Evolutionary conservation across 2,888 invertebrate genomes (phyloP).

Genomic region (Beris chalybata): DNA sequence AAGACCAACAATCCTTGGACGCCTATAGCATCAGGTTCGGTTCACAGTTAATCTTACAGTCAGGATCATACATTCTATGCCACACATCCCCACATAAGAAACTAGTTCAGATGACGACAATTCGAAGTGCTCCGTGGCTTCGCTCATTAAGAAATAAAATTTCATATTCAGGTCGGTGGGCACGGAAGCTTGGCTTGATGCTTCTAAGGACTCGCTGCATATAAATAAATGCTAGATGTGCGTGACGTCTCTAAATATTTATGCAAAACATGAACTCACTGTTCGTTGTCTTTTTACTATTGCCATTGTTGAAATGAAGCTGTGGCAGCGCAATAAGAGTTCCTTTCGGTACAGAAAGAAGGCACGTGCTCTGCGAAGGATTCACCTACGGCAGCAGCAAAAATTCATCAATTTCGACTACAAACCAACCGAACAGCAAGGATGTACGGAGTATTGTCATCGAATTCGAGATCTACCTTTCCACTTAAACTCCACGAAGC

Average conservation of each 20-base stretch:
- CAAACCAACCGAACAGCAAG: background rate
- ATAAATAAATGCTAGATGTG: slow-evolving; percentile 13
- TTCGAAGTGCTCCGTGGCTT: slow-evolving; percentile 9
- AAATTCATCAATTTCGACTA: slow-evolving; percentile 25
- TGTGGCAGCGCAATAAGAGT: slow-evolving; percentile 4
- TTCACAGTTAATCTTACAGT: too few species aligned
- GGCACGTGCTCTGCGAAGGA: slow-evolving; percentile 9
- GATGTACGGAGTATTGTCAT: background rate
- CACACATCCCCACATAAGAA: too few species aligned
- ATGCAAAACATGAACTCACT: slow-evolving; percentile 29
- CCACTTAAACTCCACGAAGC: background rate
- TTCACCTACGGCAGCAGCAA: slow-evolving; percentile 7
- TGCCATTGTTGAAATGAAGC: background rate
- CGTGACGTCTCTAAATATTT: slow-evolving; percentile 25
- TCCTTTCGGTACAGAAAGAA: background rate
- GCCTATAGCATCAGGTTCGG: too few species aligned
- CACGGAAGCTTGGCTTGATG: background rate
- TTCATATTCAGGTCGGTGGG: slow-evolving; percentile 22
- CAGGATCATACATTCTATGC: too few species aligned
- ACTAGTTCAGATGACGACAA: slow-evolving; percentile 2
- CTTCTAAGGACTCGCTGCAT: slow-evolving; percentile 12
- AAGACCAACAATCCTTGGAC: too few species aligned
- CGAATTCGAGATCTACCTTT: background rate
- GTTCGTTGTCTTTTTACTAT: slow-evolving; percentile 24
- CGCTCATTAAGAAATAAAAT: slow-evolving; percentile 31